Evolutionary conservation across 2,888 invertebrate species (phyloP), one percentile per base, ranked within the genome.

Genomic region (Spodoptera exigua): DNA sequence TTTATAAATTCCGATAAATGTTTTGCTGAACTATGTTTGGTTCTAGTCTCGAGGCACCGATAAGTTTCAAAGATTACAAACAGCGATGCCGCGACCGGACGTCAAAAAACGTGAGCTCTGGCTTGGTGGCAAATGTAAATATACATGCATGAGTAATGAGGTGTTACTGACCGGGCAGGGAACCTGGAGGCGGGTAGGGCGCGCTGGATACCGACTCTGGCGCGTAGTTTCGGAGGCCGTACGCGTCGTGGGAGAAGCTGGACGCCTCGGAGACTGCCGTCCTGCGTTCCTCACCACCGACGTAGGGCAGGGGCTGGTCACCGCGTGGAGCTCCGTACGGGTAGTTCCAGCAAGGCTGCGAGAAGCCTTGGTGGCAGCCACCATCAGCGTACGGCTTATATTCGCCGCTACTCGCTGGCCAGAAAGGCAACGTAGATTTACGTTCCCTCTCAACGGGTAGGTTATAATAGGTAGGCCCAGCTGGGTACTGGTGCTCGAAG

Each of bases 141-240:
- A 76, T 62, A 47, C 13, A 21, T 60, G 13, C 43, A 61, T 56
- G 45, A 80, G 75, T 68, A 76, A 69, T 67, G 67, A 67, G 57
- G 49, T 69, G 84, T 86, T 94, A 95, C 94, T 91, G 71, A 93
- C 94, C 94, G 82, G 94, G 94, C 66, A 94, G 78, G 85, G 95
- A 95, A 96, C 97, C 97, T 95, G 97, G 96, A 83, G 97, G 96
- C 83, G 97, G 96, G 83, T 97, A 97, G 40, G 97, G 96, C 61
- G 96, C 96, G 80, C 96, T 96, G 79, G 96, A 96, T 72, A 96
- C 96, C 44, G 96, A 95, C 87, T 96, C 97, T 2, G 96, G 96
- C 53, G 95, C 95, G 88, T 97, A 97, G 90, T 96, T 97, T 82
- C 97, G 95, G 57, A 97, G 95, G 53, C 96, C 96, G 85, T 97